phyloP scores from a whole-genome alignment of 2,888 invertebrate species.

The Sympetrum striolatum region DNA sequence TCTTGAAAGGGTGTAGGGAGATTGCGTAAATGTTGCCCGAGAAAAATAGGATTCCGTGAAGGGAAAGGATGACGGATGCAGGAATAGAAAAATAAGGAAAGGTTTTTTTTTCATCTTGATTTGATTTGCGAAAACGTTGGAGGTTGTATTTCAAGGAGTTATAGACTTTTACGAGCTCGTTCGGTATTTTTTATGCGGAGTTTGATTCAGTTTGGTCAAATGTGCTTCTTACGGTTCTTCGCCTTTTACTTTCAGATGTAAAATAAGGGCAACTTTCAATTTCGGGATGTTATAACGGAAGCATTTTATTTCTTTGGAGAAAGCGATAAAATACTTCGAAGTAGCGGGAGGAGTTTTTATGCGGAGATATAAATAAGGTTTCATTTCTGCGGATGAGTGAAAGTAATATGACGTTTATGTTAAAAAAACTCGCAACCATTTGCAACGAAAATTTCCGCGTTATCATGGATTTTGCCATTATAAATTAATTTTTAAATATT shows the following conservation, averaged over 20 bases:
- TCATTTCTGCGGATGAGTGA: too few relatives aligned
- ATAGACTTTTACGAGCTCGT: background rate
- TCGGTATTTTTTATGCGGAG: background rate
- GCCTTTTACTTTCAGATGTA: background rate
- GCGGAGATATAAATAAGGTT: too few relatives aligned
- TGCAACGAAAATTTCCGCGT: too few relatives aligned
- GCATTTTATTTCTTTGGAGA: background rate
- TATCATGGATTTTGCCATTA: too few relatives aligned
- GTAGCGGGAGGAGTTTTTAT: too few relatives aligned
- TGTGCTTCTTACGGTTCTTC: background rate
- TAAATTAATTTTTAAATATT: too few relatives aligned
- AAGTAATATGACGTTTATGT: too few relatives aligned
- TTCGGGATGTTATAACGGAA: background rate
- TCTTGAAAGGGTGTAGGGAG: background rate
- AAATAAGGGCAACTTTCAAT: background rate
- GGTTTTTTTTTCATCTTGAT: background rate
- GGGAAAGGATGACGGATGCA: background rate
- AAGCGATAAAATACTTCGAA: background rate
- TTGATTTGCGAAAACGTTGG: background rate
- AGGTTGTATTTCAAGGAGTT: background rate
- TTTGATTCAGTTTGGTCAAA: background rate
- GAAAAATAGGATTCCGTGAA: background rate
- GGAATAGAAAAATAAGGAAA: background rate
- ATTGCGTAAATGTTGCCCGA: background rate
- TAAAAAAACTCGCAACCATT: too few relatives aligned